Percentiles rank a stretch among this genome's conserved stretches.
Conservation (phyloP, 2,888 invertebrate genomes). For the Yponomeuta evonymella region DNA sequence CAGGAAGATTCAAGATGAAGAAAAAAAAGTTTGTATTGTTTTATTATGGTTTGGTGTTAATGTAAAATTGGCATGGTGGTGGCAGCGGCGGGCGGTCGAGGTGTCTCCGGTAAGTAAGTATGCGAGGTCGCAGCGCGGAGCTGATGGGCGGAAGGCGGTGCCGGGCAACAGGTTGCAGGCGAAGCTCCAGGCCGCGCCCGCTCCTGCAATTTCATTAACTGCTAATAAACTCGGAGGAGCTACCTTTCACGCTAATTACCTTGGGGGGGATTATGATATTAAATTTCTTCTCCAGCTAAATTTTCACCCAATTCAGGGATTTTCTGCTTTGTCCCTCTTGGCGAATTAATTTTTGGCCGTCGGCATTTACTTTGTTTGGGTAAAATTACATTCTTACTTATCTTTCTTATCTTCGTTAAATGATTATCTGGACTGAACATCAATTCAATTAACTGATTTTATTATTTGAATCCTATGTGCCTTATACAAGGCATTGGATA, state of each 20-base stretch:
- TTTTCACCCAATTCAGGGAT: constrained; percentile 4
- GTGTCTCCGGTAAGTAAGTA: background rate
- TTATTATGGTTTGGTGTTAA: background rate
- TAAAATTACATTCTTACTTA: background rate
- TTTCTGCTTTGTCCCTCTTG: background rate
- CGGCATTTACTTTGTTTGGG: constrained; percentile 7
- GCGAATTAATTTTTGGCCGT: constrained; percentile 14
- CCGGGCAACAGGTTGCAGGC: constrained; percentile 71
- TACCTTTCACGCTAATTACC: constrained; percentile 54
- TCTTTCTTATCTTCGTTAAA: background rate
- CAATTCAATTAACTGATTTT: too few species aligned
- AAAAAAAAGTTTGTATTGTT: background rate
- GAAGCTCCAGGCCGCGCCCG: constrained; percentile 39
- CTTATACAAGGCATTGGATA: too few species aligned
- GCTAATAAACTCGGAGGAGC: constrained; percentile 57
- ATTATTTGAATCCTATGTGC: too few species aligned
- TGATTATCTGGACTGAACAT: background rate
- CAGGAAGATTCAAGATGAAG: background rate
- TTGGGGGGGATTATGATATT: constrained; percentile 48
- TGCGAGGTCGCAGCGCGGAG: constrained; percentile 27
- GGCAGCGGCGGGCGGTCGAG: background rate
- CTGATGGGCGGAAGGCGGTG: constrained; percentile 73
- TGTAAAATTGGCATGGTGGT: background rate
- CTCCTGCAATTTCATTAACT: constrained; percentile 59
- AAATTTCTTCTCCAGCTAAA: constrained; percentile 35